phyloP scores from a whole-genome alignment of 2,888 invertebrate genomes.

The Plagodis dolabraria region DNA sequence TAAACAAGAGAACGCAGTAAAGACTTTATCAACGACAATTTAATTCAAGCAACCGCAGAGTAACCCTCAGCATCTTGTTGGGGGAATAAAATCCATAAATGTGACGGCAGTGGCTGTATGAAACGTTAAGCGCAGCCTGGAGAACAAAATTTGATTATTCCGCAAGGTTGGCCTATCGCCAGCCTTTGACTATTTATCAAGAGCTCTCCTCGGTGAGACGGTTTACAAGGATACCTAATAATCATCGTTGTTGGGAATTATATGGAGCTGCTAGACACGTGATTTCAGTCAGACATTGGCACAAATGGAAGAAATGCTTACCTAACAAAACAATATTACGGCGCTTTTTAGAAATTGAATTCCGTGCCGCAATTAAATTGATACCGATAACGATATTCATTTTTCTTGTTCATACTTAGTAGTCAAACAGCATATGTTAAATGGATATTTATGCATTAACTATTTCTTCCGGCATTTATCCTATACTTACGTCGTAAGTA shows the following conservation, averaged over 20 bases:
- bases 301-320: background rate
- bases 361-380: too few relatives aligned
- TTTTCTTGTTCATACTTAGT: too few relatives aligned
- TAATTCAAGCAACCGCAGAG: slow-evolving; percentile 77
- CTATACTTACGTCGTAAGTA: too few relatives aligned
- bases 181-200: slow-evolving; percentile 81
- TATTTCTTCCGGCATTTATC: too few relatives aligned
- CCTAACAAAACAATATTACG: too few relatives aligned
- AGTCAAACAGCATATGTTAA: too few relatives aligned
- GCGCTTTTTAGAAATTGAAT: too few relatives aligned
- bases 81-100: slow-evolving; percentile 82
- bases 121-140: slow-evolving; percentile 59
- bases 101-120: slow-evolving; percentile 70
- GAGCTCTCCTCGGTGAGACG: slow-evolving; percentile 68
- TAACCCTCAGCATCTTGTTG: slow-evolving; percentile 77
- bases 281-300: background rate
- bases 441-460: too few relatives aligned
- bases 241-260: slow-evolving; percentile 66
- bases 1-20: slow-evolving; percentile 63
- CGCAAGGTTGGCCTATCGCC: slow-evolving; percentile 84
- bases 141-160: slow-evolving; percentile 83
- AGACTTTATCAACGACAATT: slow-evolving; percentile 79
- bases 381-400: too few relatives aligned
- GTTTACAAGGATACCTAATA: slow-evolving; percentile 78
- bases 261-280: slow-evolving; percentile 52